Base-by-base conservation (phyloP, 2,797 vertebrate genomes). In the Ara ararauna region DNA sequence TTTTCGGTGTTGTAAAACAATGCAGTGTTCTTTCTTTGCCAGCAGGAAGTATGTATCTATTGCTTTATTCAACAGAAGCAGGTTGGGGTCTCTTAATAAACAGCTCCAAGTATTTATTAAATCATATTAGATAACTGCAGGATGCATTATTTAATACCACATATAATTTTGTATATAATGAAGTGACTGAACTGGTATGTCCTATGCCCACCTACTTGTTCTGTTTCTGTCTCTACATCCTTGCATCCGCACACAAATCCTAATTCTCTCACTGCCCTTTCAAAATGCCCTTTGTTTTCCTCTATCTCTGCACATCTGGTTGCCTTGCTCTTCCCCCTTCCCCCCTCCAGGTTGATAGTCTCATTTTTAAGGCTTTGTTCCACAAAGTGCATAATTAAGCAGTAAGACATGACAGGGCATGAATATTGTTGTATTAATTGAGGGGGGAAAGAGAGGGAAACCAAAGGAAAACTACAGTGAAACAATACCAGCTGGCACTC, bases 341-440 rank as follows among this genome's bases (percentile, higher is more conserved):
- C 80, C 80, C 38, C 71, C 45, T 90, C 71, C 62, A 78, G 45
- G 73, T 60, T 71, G 91, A 94, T 90, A 81, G 91, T 96, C 85
- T 96, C 82, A 91, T 92, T 95, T 95, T 92, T 93, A 95, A 87
- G 75, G 92, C 94, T 97, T 88, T 90, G 58, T 97, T 93, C 92
- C 5, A 3, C 91, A 90, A 95, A 97, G 76, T 93, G 85, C 87
- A 26, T 96, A 96, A 96, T 97, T 93, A 97, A 94, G 87, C 79
- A 86, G 82, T 92, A 91, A 92, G 87, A 84, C 92, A 94, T 16
- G 87, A 91, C 94, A 94, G 95, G 94, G 79, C 72, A 92, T 95
- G 96, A 96, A 93, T 93, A 92, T 92, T 40, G 7, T 86, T 64
- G 76, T 83, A 73, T 88, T 96, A 96, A 95, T 90, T 94, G 95